phyloP scores from a whole-genome alignment of 2,113 vertebrate species.

The Vireo altiloquus region DNA sequence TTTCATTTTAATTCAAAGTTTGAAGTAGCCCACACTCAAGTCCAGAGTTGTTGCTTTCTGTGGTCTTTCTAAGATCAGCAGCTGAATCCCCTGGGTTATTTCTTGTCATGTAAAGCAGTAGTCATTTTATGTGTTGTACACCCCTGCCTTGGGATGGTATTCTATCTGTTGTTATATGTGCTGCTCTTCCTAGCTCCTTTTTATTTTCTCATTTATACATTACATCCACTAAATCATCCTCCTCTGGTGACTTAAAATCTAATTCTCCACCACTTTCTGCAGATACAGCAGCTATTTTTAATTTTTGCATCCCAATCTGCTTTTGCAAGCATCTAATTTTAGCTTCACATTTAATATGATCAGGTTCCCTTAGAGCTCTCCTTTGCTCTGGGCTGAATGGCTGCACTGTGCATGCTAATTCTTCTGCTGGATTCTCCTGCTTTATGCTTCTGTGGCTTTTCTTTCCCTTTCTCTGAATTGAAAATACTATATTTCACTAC shows the following conservation, averaged over 20 bases:
- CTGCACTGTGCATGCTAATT: not conserved
- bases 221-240: not conserved
- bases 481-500: not conserved
- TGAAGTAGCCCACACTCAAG: not conserved
- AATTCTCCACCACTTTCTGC: conserved; percentile 22
- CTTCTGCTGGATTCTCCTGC: not conserved
- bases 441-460: not conserved
- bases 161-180: not conserved
- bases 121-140: not conserved
- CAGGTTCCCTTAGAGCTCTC: not conserved
- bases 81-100: not conserved
- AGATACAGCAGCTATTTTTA: conserved; percentile 45
- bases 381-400: not conserved
- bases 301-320: conserved; percentile 4
- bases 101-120: not conserved
- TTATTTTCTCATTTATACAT: not conserved
- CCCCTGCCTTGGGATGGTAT: not conserved
- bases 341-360: not conserved
- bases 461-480: not conserved
- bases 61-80: not conserved
- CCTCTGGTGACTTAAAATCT: not conserved
- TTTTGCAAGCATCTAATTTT: conserved; percentile 39
- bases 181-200: not conserved
- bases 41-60: not conserved
- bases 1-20: not conserved